Evolutionary conservation across 2,113 vertebrate genomes (phyloP).

Genomic region (Corythoichthys haematopterus): DNA sequence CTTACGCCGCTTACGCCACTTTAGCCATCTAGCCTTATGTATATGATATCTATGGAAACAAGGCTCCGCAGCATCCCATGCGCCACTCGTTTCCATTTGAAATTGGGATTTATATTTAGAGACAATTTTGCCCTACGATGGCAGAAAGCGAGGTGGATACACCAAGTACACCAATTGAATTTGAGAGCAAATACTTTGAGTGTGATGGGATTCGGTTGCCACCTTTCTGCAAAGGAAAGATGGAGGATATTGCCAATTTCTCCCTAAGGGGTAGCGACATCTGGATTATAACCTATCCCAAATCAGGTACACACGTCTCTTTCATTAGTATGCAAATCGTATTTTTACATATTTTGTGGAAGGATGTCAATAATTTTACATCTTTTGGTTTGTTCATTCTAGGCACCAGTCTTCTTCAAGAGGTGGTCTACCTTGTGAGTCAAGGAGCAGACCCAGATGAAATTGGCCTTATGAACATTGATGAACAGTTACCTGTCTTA

Average conservation of each 20-base stretch:
- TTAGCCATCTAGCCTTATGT: too few species aligned
- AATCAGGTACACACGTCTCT: constrained; percentile 79
- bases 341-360: background rate
- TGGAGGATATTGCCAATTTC: constrained; percentile 94
- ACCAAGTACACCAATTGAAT: constrained; percentile 93
- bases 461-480: constrained; percentile 97
- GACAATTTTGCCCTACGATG: constrained; percentile 70
- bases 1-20: too few species aligned
- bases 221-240: constrained; percentile 96
- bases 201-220: constrained; percentile 93
- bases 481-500: constrained; percentile 93
- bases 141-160: constrained; percentile 95
- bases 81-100: background rate
- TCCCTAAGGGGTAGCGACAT: constrained; percentile 91
- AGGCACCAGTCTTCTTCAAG: constrained; percentile 96
- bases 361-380: too few species aligned
- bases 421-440: constrained; percentile 95
- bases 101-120: constrained; percentile 6
- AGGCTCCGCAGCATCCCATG: constrained; percentile 22
- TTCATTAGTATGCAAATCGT: background rate
- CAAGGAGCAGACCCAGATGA: constrained; percentile 96
- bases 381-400: constrained; percentile 2
- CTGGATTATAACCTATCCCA: constrained; percentile 96
- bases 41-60: too few species aligned
- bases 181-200: constrained; percentile 97